Conservation (phyloP, 1,140 invertebrate species). For the Adelges cooleyi region DNA sequence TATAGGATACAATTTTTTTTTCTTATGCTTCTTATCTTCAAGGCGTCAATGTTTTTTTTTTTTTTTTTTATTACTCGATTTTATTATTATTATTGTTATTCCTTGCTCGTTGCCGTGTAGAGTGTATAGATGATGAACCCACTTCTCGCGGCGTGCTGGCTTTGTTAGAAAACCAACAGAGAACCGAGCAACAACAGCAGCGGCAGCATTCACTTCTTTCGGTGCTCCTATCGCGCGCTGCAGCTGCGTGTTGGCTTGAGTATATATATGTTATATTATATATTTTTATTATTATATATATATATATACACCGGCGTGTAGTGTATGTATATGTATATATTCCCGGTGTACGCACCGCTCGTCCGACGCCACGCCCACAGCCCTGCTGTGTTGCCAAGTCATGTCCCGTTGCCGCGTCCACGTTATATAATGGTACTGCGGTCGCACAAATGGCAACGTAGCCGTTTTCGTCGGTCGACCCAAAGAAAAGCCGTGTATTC, state of each 20-base stretch:
- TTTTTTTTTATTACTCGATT: too few species aligned
- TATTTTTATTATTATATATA: not conserved
- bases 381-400: slow-evolving; percentile 1
- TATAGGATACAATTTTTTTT: too few species aligned
- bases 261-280: slow-evolving; percentile 14
- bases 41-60: too few species aligned
- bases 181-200: too few species aligned
- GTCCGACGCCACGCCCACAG: slow-evolving; percentile 13
- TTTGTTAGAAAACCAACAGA: too few species aligned
- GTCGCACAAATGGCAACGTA: slow-evolving; percentile 12
- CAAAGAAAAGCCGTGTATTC: slow-evolving; percentile 9
- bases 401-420: not conserved
- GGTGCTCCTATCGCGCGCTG: slow-evolving; percentile 17
- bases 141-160: too few species aligned
- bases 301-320: not conserved
- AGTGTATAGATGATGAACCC: too few species aligned
- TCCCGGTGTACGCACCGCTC: not conserved
- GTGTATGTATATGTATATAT: slow-evolving; percentile 13
- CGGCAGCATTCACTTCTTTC: slow-evolving; percentile 19
- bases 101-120: too few species aligned
- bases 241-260: slow-evolving; percentile 21
- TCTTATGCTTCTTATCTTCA: too few species aligned
- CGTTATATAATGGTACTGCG: slow-evolving; percentile 19
- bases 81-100: too few species aligned
- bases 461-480: too few species aligned